Conservation (phyloP, 2,888 invertebrate genomes). For the Steinernema carpocapsae region DNA sequence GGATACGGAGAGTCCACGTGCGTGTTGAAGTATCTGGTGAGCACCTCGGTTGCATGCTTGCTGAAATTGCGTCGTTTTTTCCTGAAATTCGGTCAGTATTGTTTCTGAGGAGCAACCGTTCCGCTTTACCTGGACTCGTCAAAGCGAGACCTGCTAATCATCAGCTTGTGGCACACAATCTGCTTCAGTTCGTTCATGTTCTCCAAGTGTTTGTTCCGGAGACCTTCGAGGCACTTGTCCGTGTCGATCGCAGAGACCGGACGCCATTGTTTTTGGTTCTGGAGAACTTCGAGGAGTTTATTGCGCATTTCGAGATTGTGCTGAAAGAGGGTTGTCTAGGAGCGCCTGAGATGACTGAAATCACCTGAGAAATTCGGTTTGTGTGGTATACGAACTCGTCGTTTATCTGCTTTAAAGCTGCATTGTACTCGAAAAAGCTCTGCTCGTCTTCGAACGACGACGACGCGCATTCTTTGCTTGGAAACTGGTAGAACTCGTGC, state of each 20-base stretch:
- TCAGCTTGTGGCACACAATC: conserved; percentile 16
- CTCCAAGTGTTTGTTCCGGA: neutral
- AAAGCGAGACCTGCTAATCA: neutral
- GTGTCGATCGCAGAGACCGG: neutral
- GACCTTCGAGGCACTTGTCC: neutral
- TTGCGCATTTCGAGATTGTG: neutral
- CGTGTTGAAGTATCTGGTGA: conserved; percentile 30
- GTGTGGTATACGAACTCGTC: neutral
- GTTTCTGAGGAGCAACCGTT: neutral
- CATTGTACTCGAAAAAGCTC: neutral
- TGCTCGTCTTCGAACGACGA: conserved; percentile 18
- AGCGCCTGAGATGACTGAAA: neutral
- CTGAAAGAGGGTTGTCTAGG: neutral
- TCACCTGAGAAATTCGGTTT: neutral
- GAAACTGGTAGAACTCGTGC: conserved; percentile 18
- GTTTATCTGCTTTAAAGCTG: neutral
- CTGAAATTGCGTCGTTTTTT: conserved; percentile 29
- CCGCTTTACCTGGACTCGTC: neutral
- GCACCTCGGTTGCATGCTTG: conserved; percentile 4
- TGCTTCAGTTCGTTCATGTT: conserved; percentile 14
- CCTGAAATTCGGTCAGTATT: neutral
- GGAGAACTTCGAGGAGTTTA: neutral
- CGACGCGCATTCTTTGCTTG: conserved; percentile 15
- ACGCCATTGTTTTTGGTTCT: neutral
- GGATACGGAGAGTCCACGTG: conserved; percentile 27